A percentile compares a stretch with the other conserved stretches of the same genome.
Conservation (phyloP, 2,888 invertebrate genomes). For the Odontothrips loti region DNA sequence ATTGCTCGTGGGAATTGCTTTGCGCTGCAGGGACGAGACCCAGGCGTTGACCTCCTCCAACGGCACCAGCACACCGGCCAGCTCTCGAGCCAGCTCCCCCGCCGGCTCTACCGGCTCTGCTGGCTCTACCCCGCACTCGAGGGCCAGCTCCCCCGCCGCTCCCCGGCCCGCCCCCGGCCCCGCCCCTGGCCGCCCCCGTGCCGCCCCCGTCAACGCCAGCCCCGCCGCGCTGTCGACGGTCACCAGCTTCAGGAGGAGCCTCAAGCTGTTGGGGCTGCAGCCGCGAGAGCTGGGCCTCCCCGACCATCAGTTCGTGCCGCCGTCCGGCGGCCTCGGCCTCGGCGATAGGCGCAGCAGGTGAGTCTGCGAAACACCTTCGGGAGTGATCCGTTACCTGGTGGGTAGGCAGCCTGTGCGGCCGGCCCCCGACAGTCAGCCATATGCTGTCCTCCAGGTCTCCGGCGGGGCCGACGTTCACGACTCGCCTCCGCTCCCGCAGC, state of each 20-base stretch:
- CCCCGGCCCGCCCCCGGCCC: not conserved
- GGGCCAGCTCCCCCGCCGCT: not conserved
- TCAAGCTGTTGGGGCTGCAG: constrained; percentile 39
- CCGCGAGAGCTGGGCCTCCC: constrained; percentile 37
- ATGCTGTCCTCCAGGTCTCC: not conserved
- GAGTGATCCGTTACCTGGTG: not conserved
- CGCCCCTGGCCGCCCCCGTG: not conserved
- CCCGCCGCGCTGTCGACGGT: not conserved
- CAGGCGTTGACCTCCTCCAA: not conserved
- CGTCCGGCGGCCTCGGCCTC: not conserved
- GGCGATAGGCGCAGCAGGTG: not conserved
- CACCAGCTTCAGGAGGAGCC: constrained; percentile 37
- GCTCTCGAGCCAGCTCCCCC: not conserved
- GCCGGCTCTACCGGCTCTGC: not conserved
- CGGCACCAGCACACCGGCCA: not conserved
- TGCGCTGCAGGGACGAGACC: not conserved
- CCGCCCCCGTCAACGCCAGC: not conserved
- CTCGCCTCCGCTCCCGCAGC: constrained; percentile 37
- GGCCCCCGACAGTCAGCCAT: not conserved
- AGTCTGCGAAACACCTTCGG: not conserved
- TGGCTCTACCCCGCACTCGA: not conserved
- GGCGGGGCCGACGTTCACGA: constrained; percentile 34
- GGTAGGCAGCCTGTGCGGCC: not conserved
- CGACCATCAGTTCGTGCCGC: not conserved
- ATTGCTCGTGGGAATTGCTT: too few relatives aligned